A percentile compares a stretch with the other conserved stretches of the same genome.
These are phyloP conservation scores for Sepioteuthis lessoniana DNA, from an alignment of 2,888 invertebrate genomes.

Conservation along the genomic window DNA sequence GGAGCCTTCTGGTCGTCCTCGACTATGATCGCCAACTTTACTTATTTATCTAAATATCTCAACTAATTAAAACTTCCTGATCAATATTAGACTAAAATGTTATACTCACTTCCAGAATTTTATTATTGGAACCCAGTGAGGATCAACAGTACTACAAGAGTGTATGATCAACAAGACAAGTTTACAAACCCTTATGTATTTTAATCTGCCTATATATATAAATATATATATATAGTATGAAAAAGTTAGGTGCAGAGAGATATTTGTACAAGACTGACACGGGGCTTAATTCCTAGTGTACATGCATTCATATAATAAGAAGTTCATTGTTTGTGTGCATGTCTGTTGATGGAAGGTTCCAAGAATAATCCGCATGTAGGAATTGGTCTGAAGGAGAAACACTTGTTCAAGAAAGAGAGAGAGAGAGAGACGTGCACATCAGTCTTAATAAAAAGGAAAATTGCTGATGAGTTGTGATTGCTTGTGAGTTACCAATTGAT, in stretches of 20 bases:
- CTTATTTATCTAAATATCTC: too few relatives aligned
- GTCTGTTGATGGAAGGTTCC: neutral
- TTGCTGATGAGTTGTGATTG: conserved; percentile 4
- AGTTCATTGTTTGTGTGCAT: conserved; percentile 11
- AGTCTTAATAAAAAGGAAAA: neutral
- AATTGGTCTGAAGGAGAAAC: neutral
- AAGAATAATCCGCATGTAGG: conserved; percentile 7
- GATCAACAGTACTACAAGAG: too few relatives aligned
- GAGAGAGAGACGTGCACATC: neutral
- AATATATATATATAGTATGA: neutral
- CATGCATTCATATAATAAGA: neutral
- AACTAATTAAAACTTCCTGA: too few relatives aligned
- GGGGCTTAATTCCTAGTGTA: neutral
- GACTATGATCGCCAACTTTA: too few relatives aligned
- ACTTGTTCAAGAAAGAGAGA: neutral
- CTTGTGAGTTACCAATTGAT: neutral
- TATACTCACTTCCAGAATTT: too few relatives aligned
- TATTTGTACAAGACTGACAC: neutral
- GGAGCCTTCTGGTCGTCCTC: too few relatives aligned
- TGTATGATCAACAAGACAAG: too few relatives aligned
- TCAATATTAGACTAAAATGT: too few relatives aligned
- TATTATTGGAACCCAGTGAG: too few relatives aligned
- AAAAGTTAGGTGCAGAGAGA: neutral
- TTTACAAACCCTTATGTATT: too few relatives aligned
- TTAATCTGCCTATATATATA: neutral